A percentile compares a stretch with the other conserved stretches of the same genome.
Evolutionary conservation across 2,888 invertebrate species (phyloP).

Genomic region (Acanthoscelides obtectus): DNA sequence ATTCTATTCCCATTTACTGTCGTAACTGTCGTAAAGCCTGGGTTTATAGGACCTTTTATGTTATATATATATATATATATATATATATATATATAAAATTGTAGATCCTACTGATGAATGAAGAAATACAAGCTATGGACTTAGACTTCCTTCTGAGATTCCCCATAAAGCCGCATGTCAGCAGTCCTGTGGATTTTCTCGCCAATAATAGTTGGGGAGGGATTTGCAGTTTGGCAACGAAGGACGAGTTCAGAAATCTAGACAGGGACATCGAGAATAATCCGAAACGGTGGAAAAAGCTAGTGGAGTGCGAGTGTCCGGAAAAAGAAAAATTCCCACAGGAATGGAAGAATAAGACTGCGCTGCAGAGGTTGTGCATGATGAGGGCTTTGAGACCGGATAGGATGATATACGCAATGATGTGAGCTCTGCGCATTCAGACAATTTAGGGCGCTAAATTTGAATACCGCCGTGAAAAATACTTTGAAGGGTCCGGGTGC

Average conservation of each 20-base stretch:
- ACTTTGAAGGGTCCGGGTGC: no score
- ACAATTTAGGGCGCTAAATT: no score
- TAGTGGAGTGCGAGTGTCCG: constrained; percentile 91
- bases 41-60: no score
- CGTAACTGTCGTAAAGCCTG: no score
- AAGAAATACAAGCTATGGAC: constrained; percentile 80
- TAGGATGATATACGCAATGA: constrained; percentile 93
- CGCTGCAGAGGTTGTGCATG: constrained; percentile 92
- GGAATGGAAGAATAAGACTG: constrained; percentile 96
- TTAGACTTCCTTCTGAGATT: constrained; percentile 90
- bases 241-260: constrained; percentile 89
- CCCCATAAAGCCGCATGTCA: constrained; percentile 87
- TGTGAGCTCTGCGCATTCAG: constrained; percentile 64
- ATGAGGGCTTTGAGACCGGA: constrained; percentile 90
- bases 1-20: no score
- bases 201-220: constrained; percentile 93
- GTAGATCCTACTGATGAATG: constrained; percentile 80
- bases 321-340: constrained; percentile 96
- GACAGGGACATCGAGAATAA: constrained; percentile 95
- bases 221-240: constrained; percentile 81
- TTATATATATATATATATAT: no score
- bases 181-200: constrained; percentile 91
- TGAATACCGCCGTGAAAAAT: no score
- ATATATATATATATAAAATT: no score
- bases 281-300: constrained; percentile 95